phyloP scores from a whole-genome alignment of 2,888 invertebrate genomes.

The Aphrophora alni region DNA sequence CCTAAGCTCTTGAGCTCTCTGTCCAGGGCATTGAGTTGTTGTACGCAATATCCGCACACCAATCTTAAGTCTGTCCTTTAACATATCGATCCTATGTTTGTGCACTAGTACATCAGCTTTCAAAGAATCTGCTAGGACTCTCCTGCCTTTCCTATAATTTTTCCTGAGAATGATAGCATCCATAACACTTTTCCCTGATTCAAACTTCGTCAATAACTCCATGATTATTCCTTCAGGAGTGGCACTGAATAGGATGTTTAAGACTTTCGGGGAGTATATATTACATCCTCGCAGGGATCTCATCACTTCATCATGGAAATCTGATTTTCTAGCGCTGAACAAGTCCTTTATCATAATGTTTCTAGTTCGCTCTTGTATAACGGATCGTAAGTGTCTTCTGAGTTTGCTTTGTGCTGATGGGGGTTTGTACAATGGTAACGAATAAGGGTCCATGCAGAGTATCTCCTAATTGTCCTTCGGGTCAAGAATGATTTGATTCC shows the following conservation, averaged over 20 bases:
- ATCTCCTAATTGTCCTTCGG: no score
- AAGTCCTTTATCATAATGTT: no score
- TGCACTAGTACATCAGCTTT: no score
- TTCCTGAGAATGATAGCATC: slow-evolving; percentile 11
- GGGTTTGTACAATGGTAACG: no score
- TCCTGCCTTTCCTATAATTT: not conserved
- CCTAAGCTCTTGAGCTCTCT: not conserved
- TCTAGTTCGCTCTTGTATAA: not conserved
- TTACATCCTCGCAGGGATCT: not conserved
- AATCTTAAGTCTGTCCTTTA: no score
- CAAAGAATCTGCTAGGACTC: not conserved
- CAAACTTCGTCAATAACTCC: not conserved
- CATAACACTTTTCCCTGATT: not conserved
- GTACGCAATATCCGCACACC: no score
- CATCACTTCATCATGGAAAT: not conserved
- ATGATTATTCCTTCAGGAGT: not conserved
- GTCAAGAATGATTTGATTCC: no score
- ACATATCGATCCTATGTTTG: no score
- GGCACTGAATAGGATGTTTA: not conserved
- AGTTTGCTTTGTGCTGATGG: no score
- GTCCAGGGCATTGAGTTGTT: no score
- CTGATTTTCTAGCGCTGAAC: not conserved
- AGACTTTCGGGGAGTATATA: not conserved
- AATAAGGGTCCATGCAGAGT: no score
- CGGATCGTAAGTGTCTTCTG: not conserved